Percentiles rank a stretch among this genome's conserved stretches.
phyloP scores from a whole-genome alignment of 2,888 invertebrate species.

The Plebejus argus region DNA sequence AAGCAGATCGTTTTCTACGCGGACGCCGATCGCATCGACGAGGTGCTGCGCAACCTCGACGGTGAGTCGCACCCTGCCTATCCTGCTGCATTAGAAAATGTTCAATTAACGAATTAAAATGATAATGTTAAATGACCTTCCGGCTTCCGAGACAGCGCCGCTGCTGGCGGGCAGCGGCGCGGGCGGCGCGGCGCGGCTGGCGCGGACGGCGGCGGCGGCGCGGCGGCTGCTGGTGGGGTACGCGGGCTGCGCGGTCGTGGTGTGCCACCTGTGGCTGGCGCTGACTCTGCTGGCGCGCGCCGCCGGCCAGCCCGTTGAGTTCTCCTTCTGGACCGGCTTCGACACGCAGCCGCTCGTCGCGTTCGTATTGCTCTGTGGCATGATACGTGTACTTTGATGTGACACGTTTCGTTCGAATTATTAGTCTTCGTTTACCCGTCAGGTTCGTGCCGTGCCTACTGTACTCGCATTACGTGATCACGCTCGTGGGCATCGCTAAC shows the following conservation, averaged over 20 bases:
- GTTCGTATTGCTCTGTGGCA: constrained; percentile 32
- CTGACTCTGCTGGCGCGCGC: constrained; percentile 52
- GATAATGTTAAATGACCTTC: background rate
- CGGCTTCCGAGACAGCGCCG: constrained; percentile 35
- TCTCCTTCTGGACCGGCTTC: constrained; percentile 50
- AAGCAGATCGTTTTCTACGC: constrained; percentile 65
- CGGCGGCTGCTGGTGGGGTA: constrained; percentile 46
- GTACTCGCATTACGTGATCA: constrained; percentile 67
- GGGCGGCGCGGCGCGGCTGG: constrained; percentile 32
- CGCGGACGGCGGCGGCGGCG: constrained; percentile 44
- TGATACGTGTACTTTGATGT: background rate
- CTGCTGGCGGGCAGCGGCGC: constrained; percentile 35
- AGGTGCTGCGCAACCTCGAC: constrained; percentile 47
- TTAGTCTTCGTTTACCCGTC: constrained; percentile 14
- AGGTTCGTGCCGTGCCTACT: constrained; percentile 59
- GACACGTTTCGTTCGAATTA: background rate
- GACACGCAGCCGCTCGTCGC: constrained; percentile 38
- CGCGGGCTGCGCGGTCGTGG: constrained; percentile 57
- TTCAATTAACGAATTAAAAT: background rate
- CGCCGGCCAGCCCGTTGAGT: constrained; percentile 50
- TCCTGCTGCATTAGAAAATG: background rate
- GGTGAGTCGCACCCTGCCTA: constrained; percentile 36
- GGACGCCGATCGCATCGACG: constrained; percentile 49
- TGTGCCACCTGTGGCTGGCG: constrained; percentile 63
- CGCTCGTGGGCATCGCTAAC: constrained; percentile 72